Evolutionary conservation across 1,140 invertebrate genomes (phyloP).

Genomic region (Cherax quadricarinatus): DNA sequence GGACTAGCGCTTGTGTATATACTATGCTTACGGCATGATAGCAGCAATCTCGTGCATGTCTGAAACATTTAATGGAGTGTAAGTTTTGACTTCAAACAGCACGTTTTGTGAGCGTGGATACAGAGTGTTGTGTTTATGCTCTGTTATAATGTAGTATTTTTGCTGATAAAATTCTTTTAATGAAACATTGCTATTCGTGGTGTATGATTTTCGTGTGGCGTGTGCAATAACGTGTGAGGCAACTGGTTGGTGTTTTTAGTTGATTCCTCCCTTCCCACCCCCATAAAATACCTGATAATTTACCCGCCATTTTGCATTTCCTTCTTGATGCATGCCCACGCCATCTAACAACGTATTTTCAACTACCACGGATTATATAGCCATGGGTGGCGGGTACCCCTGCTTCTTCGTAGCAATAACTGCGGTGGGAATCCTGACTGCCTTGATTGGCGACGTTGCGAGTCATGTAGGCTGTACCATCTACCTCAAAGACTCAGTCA

Average conservation of each 20-base stretch:
- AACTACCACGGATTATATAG: not conserved
- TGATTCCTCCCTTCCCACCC: not conserved
- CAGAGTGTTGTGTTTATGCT: not conserved
- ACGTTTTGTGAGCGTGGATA: not conserved
- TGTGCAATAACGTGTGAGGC: not conserved
- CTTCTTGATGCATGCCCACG: not conserved
- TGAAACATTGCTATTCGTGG: not conserved
- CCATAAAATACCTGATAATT: not conserved
- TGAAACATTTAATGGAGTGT: not conserved
- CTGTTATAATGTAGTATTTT: not conserved
- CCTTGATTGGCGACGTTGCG: slow-evolving; percentile 82
- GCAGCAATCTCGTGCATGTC: not conserved
- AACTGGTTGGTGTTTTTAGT: not conserved
- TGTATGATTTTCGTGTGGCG: not conserved
- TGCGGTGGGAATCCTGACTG: slow-evolving; percentile 81
- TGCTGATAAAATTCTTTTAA: not conserved
- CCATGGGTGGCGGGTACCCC: slow-evolving; percentile 79
- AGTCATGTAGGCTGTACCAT: slow-evolving; percentile 82
- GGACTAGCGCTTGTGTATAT: not conserved
- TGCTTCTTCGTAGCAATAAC: slow-evolving; percentile 81
- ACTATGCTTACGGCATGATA: not conserved
- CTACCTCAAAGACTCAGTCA: slow-evolving; percentile 81
- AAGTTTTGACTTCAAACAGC: not conserved
- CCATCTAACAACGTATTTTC: not conserved
- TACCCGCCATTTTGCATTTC: not conserved